phyloP scores from a whole-genome alignment of 2,113 vertebrate species.

The Rattus rattus region DNA sequence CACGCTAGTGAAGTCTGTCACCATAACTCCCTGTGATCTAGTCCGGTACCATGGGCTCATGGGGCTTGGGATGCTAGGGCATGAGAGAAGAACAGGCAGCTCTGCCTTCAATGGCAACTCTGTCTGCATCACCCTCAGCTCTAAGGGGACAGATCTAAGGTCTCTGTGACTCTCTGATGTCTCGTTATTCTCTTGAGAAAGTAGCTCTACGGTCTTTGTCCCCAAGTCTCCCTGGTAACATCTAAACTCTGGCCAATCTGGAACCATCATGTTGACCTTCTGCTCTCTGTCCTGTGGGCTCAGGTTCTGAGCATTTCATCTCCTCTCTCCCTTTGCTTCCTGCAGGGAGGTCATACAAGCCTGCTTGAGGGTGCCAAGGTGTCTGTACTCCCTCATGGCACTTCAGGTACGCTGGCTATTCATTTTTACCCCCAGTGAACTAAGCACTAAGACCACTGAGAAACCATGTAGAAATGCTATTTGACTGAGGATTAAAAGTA shows the following conservation, averaged over 20 bases:
- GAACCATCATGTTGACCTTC: neutral
- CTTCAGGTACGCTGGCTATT: neutral
- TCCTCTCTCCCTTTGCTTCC: neutral
- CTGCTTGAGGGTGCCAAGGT: neutral
- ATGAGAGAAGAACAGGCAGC: neutral
- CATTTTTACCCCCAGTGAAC: neutral
- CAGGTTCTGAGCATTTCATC: neutral
- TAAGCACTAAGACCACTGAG: neutral
- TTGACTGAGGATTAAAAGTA: neutral
- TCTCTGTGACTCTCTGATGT: neutral
- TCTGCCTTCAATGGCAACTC: neutral
- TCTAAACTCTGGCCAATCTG: neutral
- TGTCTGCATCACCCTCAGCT: neutral
- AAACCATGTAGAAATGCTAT: neutral
- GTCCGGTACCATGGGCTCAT: fast-evolving
- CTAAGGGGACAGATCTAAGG: neutral
- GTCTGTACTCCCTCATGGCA: neutral
- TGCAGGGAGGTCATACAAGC: neutral
- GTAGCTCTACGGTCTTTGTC: neutral
- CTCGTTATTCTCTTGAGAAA: neutral
- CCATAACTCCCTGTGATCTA: neutral
- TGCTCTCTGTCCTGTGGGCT: neutral
- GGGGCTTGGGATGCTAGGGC: too few relatives aligned
- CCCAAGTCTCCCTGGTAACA: neutral
- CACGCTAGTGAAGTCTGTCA: neutral